phyloP scores from a whole-genome alignment of 1,140 invertebrate genomes.

The Riptortus pedestris region DNA sequence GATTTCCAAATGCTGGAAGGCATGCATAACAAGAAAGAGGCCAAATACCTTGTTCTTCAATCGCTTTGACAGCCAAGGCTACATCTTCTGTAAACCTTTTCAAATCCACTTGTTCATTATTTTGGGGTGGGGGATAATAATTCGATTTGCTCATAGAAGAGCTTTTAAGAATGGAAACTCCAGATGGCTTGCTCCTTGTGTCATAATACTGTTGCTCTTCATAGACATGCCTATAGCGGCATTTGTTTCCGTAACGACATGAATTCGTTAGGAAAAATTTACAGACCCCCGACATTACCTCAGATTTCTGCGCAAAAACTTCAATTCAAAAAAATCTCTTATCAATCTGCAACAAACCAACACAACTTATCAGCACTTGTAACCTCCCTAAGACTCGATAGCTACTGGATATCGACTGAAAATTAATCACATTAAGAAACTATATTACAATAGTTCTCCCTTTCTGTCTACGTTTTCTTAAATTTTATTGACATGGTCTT shows the following conservation, averaged over 20 bases:
- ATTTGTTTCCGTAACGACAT: constrained; percentile 19
- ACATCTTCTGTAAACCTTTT: not conserved
- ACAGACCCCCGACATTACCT: not conserved
- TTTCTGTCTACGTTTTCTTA: not conserved
- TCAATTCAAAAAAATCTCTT: not conserved
- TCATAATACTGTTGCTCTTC: not conserved
- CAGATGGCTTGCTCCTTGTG: not conserved
- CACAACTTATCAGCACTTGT: too few species aligned
- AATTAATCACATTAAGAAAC: not conserved
- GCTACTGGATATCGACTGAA: not conserved
- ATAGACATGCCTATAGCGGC: constrained; percentile 7
- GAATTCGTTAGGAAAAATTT: constrained; percentile 21
- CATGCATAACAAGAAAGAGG: constrained; percentile 22
- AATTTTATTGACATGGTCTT: too few species aligned
- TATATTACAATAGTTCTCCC: not conserved
- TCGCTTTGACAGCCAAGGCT: constrained; percentile 8
- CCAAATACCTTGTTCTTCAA: constrained; percentile 25
- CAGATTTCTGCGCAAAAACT: not conserved
- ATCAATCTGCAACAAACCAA: too few species aligned
- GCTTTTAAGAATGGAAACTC: not conserved
- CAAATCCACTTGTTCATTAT: not conserved
- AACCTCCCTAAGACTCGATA: not conserved
- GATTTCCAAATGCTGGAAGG: constrained; percentile 14
- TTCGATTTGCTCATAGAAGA: not conserved
- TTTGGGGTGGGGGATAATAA: not conserved